Conservation (phyloP, 2,888 invertebrate species). For the Dorcus parallelipipedus region DNA sequence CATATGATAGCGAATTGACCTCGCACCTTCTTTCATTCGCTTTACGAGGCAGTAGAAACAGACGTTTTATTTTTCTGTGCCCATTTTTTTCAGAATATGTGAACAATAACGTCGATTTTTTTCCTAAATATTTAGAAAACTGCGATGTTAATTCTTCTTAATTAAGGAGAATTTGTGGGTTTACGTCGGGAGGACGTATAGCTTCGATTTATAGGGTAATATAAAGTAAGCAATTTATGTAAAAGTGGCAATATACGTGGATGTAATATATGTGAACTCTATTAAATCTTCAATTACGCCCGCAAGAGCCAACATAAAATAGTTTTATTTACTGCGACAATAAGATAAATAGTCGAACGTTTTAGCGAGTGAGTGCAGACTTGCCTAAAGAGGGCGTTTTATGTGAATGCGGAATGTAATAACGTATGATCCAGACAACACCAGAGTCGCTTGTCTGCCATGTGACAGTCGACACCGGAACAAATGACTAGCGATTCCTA, state of each 20-base stretch:
- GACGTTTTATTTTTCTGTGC: no score
- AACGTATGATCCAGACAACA: slow-evolving; percentile 36
- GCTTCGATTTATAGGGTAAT: background rate
- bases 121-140: no score
- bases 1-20: no score
- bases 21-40: no score
- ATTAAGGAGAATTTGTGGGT: no score
- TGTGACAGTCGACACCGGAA: slow-evolving; percentile 41
- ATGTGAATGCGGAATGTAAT: slow-evolving; percentile 37
- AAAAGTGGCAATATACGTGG: slow-evolving; percentile 1
- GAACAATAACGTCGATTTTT: no score
- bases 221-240: background rate
- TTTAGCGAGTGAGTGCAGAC: slow-evolving; percentile 33
- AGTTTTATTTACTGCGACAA: slow-evolving; percentile 7
- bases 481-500: slow-evolving; percentile 41
- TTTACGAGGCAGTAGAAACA: no score
- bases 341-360: slow-evolving; percentile 26
- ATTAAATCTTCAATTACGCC: slow-evolving; percentile 7
- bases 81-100: no score
- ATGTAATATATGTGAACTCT: slow-evolving; percentile 4
- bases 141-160: no score
- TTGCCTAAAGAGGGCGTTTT: slow-evolving; percentile 31
- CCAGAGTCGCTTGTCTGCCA: slow-evolving; percentile 27
- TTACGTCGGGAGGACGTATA: no score
- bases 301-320: slow-evolving; percentile 3